phyloP scores from a whole-genome alignment of 1,140 invertebrate genomes.

The Platorchestia sp. region DNA sequence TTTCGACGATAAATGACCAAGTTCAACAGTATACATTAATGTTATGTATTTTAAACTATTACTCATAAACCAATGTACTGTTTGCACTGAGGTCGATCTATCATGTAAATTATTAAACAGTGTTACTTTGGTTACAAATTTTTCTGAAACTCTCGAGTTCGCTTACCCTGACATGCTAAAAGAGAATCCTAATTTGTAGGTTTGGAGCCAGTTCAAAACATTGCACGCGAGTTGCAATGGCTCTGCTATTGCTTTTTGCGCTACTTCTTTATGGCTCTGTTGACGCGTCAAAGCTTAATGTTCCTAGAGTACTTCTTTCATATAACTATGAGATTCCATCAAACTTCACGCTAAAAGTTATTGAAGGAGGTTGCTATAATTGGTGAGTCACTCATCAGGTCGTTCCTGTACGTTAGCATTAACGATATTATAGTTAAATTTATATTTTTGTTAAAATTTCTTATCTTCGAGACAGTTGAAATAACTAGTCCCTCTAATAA shows the following conservation, averaged over 20 bases:
- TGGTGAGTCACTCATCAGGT: slow-evolving; percentile 13
- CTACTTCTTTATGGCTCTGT: not conserved
- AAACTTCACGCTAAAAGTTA: slow-evolving; percentile 52
- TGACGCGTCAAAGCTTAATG: slow-evolving; percentile 25
- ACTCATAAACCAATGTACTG: no score
- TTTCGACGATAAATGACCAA: no score
- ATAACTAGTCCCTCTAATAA: no score
- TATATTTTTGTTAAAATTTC: not conserved
- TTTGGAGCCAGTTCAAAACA: slow-evolving; percentile 46
- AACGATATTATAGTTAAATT: not conserved
- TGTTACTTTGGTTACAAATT: not conserved
- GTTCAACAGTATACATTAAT: no score
- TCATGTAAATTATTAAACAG: no score
- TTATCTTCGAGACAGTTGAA: no score
- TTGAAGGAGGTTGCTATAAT: slow-evolving; percentile 54
- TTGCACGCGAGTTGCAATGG: slow-evolving; percentile 23
- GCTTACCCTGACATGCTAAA: not conserved
- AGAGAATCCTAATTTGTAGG: not conserved
- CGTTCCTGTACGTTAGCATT: not conserved
- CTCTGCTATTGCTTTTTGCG: not conserved
- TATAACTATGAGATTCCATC: slow-evolving; percentile 41
- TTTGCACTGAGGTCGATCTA: no score
- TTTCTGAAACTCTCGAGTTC: not conserved
- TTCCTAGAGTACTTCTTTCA: slow-evolving; percentile 45
- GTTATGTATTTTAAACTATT: no score